Percentiles rank a stretch among this genome's conserved stretches.
Evolutionary conservation across 35 echinoderm and acorn worm species (phyloP).

Genomic region (Lytechinus pictus): DNA sequence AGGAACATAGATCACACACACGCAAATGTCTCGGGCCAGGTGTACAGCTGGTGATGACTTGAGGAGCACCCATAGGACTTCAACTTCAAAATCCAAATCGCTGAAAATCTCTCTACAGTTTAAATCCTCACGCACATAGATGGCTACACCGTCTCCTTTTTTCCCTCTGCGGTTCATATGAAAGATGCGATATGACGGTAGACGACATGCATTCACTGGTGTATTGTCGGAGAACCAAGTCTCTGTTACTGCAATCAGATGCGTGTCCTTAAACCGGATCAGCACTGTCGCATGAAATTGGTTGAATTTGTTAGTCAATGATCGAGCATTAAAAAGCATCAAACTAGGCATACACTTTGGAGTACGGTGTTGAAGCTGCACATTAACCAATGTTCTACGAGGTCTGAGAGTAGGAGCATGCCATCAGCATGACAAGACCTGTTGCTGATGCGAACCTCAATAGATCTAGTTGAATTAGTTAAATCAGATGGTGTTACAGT

Average conservation of each 20-base stretch:
- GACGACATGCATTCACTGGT: not conserved
- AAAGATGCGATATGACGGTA: not conserved
- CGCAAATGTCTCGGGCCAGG: not conserved
- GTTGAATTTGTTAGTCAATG: not conserved
- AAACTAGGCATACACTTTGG: not conserved
- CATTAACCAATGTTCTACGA: not conserved
- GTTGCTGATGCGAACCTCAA: not conserved
- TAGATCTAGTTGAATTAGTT: no score
- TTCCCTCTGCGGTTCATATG: not conserved
- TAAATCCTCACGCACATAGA: not conserved
- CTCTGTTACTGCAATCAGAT: not conserved
- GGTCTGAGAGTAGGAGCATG: not conserved
- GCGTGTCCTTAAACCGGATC: not conserved
- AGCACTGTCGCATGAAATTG: not conserved
- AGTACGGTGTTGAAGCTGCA: not conserved
- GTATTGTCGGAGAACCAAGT: not conserved
- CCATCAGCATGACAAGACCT: not conserved
- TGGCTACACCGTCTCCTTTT: not conserved
- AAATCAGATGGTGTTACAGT: not conserved
- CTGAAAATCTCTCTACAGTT: not conserved
- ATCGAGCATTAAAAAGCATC: not conserved
- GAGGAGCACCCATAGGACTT: slow-evolving; percentile 25
- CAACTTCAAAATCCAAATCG: not conserved
- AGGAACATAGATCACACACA: not conserved
- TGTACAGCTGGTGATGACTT: not conserved